Percentiles rank a stretch among this genome's conserved stretches.
Evolutionary conservation across 2,113 vertebrate species (phyloP).

Genomic region (Osmerus mordax): DNA sequence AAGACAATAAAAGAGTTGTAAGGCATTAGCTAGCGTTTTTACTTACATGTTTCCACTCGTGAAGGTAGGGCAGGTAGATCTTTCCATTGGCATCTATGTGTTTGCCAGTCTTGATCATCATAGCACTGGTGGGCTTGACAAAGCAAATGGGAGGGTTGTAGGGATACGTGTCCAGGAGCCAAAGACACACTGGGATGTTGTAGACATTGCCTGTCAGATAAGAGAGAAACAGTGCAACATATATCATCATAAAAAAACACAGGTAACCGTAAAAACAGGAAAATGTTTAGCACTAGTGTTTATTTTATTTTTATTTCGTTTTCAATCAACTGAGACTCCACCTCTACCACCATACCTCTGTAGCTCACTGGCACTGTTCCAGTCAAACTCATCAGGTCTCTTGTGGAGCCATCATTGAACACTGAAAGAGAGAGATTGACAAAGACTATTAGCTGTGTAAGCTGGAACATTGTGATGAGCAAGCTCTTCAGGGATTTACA

Average conservation of each 20-base stretch:
- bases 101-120: slow-evolving; percentile 99
- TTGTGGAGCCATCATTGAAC: slow-evolving; percentile 93
- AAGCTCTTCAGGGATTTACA: background rate
- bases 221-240: background rate
- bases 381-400: slow-evolving; percentile 92
- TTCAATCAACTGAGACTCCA: background rate
- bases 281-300: no score
- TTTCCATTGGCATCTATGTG: slow-evolving; percentile 99
- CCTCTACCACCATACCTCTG: slow-evolving; percentile 75
- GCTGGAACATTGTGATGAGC: background rate
- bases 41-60: slow-evolving; percentile 98
- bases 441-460: slow-evolving; percentile 14
- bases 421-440: slow-evolving; percentile 72
- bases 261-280: background rate
- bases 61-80: slow-evolving; percentile 96
- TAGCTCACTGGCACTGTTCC: slow-evolving; percentile 97
- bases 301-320: background rate
- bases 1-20: no score
- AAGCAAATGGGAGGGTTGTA: slow-evolving; percentile 99
- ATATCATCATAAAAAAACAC: background rate
- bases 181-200: slow-evolving; percentile 96
- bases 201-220: slow-evolving; percentile 84
- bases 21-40: slow-evolving; percentile 12
- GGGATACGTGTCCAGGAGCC: slow-evolving; percentile 96
- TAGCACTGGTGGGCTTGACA: slow-evolving; percentile 96